Base-by-base conservation (phyloP, 2,888 invertebrate genomes). In the Coremacera marginata region DNA sequence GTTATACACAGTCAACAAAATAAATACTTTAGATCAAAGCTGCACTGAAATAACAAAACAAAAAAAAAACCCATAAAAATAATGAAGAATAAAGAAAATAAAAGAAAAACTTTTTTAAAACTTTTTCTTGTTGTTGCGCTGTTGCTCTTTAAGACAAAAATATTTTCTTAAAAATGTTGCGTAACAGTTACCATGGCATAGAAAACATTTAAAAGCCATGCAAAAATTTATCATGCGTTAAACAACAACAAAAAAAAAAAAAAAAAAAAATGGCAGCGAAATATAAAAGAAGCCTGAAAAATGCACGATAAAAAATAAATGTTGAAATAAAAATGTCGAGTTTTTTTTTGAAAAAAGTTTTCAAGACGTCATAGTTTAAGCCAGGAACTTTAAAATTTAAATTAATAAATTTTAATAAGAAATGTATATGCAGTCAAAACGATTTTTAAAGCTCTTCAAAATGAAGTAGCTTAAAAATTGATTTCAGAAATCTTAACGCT, bases 151-250 rank as follows among this genome's bases (percentile, higher is more conserved):
- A 65, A 65, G 34, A 9, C 9, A 65, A 27, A 65, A 16, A 65
- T 65, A 37, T 19, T 19, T 9, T 34, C 44, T 5, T 4, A 65
- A 65, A 65, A 34, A 65, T 51, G 68, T 31, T 31, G n/a, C 25
- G 14, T 31, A 31, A 63, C 25, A 63, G 31, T 60, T 60, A 14
- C 27, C 27, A 22, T 31, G n/a, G 4, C 63, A 34, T 63, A 63
- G 31, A 73, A 74, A 74, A 63, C 67, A 74, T 74, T 74, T 74
- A 74, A 74, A 74, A 74, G 67, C 67, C 55, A 67, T 74, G 67
- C 55, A 74, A 74, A 67, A 37, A 52, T 74, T 67, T 37, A 74
- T 74, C 74, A 74, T 74, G 74, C 74, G 74, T 74, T n/a, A 67
- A 74, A 67, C 67, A 44, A 67, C 67, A 72, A n/a, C 25, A 52